Evolutionary conservation across 92 coral and sea anemone genomes (phyloP).

Genomic region (Palythoa heliodiscus): DNA sequence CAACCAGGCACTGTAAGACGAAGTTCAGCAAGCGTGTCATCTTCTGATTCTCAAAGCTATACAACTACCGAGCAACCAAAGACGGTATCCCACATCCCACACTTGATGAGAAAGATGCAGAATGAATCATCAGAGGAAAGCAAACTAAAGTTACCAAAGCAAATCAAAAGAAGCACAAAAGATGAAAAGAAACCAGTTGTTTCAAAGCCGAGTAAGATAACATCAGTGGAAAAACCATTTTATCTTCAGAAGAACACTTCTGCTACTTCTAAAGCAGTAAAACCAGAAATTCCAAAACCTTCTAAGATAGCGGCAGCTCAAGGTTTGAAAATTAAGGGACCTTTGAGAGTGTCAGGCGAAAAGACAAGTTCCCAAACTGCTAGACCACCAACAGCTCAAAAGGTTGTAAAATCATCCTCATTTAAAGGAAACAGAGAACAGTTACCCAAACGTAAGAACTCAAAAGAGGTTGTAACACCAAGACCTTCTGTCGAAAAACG

Average conservation of each 20-base stretch:
- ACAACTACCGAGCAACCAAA: not conserved
- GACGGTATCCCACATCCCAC: constrained; percentile 32
- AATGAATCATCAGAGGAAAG: not conserved
- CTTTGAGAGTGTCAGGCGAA: not conserved
- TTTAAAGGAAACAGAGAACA: constrained; percentile 22
- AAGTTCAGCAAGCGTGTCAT: not conserved
- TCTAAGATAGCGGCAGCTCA: constrained; percentile 9
- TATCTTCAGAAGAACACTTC: constrained; percentile 19
- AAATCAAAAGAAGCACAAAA: not conserved
- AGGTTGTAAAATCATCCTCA: constrained; percentile 13
- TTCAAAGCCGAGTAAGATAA: constrained; percentile 10
- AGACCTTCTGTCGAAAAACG: constrained; percentile 10
- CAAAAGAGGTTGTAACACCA: not conserved
- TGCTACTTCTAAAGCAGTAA: constrained; percentile 1
- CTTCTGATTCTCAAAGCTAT: constrained; percentile 9
- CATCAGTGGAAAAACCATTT: constrained; percentile 3
- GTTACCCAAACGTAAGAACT: constrained; percentile 7
- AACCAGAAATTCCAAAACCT: constrained; percentile 27
- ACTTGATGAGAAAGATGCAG: constrained; percentile 33
- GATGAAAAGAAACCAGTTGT: constrained; percentile 25
- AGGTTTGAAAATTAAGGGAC: not conserved
- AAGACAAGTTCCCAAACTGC: not conserved
- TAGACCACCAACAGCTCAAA: not conserved
- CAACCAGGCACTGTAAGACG: constrained; percentile 45
- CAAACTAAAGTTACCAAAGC: constrained; percentile 1